Evolutionary conservation across 2,797 vertebrate species (phyloP), one percentile per base, ranked within the genome.

Genomic region (Lagodon rhomboides): DNA sequence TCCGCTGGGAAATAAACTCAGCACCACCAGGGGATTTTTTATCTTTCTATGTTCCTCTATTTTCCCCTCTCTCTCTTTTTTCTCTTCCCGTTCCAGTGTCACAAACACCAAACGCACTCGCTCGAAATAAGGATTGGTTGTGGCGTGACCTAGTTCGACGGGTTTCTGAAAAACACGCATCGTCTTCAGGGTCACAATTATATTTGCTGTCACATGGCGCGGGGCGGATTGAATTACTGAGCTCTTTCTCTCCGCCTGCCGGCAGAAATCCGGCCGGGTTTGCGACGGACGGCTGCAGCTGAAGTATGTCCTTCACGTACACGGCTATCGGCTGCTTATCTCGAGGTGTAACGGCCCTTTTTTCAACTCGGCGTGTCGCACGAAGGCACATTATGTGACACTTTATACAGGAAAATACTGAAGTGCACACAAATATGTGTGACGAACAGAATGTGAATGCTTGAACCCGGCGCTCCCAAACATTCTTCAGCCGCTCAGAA

Each of bases 141-240:
- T 55, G 44, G 77, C 56, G 13, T 72, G 77, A 74, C 77, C 77
- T 61, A 70, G 10, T 79, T 82, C 10, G n/a, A 34, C 58, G 69
- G 53, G 49, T 66, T 63, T 71, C n/a, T 11, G 3, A 53, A 80
- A 68, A 84, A 75, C 59, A 25, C 25, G 47, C 69, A 62, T 49
- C 56, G 1, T 82, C 85, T 79, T 85, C 65, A 79, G 74, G 70
- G 59, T 84, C 73, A 75, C 64, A 80, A 65, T 80, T 69, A 60
- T 67, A 74, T 84, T 72, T 85, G 62, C 62, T 54, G 73, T 88
- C 85, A 90, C 85, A 63, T 81, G 75, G 50, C 34, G 22, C 51
- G 43, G 50, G 27, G 55, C 23, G 61, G 76, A 88, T 81, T 85
- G 71, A 87, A 79, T 86, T 68, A 87, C 74, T 30, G 61, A 60